Conservation (phyloP, 2,797 vertebrate species). For the Phalloptychus januarius region DNA sequence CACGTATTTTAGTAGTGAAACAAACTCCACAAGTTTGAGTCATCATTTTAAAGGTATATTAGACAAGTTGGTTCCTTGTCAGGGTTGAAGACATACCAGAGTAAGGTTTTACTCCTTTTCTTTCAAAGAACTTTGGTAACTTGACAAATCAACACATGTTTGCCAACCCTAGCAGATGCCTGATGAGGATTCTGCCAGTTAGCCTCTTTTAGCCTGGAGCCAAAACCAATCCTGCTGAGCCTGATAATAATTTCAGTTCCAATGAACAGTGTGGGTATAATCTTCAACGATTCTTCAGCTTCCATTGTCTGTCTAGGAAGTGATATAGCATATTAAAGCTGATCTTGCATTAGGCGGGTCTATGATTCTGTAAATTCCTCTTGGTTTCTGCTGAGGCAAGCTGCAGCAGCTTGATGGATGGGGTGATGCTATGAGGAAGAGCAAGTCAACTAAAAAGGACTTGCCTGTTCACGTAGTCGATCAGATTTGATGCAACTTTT, state of each 20-base stretch:
- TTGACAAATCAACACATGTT: conserved; percentile 16
- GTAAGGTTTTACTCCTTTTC: not conserved
- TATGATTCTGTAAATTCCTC: conserved; percentile 1
- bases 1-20: not conserved
- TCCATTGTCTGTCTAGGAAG: not conserved
- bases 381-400: conserved; percentile 29
- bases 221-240: conserved; percentile 22
- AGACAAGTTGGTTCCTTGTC: not conserved
- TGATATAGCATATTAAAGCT: not conserved
- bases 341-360: not conserved
- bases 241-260: conserved; percentile 12
- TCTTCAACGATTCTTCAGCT: not conserved
- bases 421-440: conserved; percentile 17
- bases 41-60: not conserved
- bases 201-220: conserved; percentile 27
- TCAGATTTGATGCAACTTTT: conserved; percentile 40
- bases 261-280: conserved; percentile 4
- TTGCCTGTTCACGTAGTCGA: conserved; percentile 54
- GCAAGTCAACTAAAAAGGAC: conserved; percentile 28
- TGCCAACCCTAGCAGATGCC: not conserved
- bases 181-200: conserved; percentile 13
- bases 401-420: conserved; percentile 34
- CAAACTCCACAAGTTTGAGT: not conserved
- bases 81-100: not conserved
- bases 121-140: not conserved